These are phyloP conservation scores for Sclerodermus sp. DNA, from an alignment of 2,888 invertebrate species.

Conservation along the genomic window DNA sequence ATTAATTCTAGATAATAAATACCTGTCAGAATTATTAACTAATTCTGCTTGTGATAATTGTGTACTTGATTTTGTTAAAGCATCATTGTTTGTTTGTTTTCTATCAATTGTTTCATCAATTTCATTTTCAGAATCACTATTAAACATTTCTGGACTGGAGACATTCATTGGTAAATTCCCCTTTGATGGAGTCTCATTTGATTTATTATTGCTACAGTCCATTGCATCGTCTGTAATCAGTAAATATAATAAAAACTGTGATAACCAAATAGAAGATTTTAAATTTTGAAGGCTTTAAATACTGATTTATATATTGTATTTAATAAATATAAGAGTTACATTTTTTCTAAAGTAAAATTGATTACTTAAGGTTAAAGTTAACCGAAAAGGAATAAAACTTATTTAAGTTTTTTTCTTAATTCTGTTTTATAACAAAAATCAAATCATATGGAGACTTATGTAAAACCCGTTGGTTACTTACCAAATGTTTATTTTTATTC, in stretches of 20 bases:
- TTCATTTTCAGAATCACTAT: conserved; percentile 45
- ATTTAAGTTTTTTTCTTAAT: too few species aligned
- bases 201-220: conserved; percentile 25
- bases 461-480: too few species aligned
- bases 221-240: conserved; percentile 30
- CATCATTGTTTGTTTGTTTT: conserved; percentile 3
- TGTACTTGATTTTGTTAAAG: conserved; percentile 15
- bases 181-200: conserved; percentile 14
- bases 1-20: conserved; percentile 59
- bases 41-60: conserved; percentile 39
- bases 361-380: too few species aligned
- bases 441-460: too few species aligned
- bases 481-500: too few species aligned
- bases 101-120: conserved; percentile 11
- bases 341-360: too few species aligned
- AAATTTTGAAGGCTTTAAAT: too few species aligned
- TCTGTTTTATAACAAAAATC: too few species aligned
- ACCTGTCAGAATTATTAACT: conserved; percentile 49
- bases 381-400: too few species aligned
- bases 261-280: too few species aligned
- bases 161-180: conserved; percentile 29
- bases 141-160: conserved; percentile 52
- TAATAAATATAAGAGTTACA: too few species aligned
- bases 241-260: not conserved
- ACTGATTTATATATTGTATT: too few species aligned